Evolutionary conservation across 2,797 vertebrate species (phyloP).

Genomic region (Amniataba percoides): DNA sequence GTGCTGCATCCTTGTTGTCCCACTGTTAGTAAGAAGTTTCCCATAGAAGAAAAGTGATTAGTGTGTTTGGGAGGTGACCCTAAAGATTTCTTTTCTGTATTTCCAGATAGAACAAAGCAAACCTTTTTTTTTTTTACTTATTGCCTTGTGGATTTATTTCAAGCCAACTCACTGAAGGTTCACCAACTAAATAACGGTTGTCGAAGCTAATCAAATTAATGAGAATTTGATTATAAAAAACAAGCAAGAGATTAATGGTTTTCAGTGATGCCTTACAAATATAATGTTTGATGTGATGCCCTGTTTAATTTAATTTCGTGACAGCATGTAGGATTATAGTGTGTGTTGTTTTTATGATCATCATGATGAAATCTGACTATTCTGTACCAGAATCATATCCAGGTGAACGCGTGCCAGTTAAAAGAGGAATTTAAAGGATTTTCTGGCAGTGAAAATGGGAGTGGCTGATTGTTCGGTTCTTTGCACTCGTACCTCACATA

Average conservation of each 20-base stretch:
- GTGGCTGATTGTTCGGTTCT: constrained; percentile 16
- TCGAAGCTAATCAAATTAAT: constrained; percentile 50
- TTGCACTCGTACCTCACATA: constrained; percentile 12
- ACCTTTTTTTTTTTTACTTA: constrained; percentile 43
- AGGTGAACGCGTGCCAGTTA: constrained; percentile 6
- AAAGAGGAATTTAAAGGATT: background rate
- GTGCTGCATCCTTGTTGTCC: background rate
- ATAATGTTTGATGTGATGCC: constrained; percentile 13
- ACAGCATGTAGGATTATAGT: background rate
- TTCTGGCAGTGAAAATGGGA: background rate
- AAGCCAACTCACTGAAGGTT: constrained; percentile 31
- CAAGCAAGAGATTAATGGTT: constrained; percentile 33
- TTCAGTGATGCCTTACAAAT: constrained; percentile 10
- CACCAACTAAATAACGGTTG: constrained; percentile 28
- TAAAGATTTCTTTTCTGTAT: constrained; percentile 27
- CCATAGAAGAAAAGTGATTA: constrained; percentile 1
- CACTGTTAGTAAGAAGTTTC: constrained; percentile 14
- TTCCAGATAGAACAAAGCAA: constrained; percentile 33
- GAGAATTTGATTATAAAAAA: constrained; percentile 11
- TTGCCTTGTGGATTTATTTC: constrained; percentile 39
- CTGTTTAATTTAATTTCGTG: constrained; percentile 24
- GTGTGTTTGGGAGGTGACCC: constrained; percentile 16
- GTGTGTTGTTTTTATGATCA: constrained; percentile 3
- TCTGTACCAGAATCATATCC: background rate
- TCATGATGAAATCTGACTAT: constrained; percentile 14